A percentile compares a stretch with the other conserved stretches of the same genome.
Conservation (phyloP, 1,140 invertebrate species). For the Goniozus legneri region DNA sequence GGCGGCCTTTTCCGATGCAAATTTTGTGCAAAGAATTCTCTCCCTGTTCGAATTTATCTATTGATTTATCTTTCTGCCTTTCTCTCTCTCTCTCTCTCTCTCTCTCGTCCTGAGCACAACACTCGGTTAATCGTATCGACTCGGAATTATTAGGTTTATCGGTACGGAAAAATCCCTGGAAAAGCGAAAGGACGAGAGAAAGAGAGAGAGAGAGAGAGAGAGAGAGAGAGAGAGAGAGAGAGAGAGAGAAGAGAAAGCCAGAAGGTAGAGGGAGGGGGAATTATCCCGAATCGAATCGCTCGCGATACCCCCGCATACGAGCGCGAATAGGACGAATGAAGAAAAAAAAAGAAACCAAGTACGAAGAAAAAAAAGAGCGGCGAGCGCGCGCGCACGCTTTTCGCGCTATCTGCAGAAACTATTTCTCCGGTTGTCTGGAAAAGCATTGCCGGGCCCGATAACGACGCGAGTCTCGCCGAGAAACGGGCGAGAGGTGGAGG, state of each 20-base stretch:
- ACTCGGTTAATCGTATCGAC: neutral
- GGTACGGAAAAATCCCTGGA: too few relatives aligned
- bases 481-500: too few relatives aligned
- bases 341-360: neutral
- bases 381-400: constrained; percentile 9
- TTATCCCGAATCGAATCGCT: constrained; percentile 26
- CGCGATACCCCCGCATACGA: constrained; percentile 21
- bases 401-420: constrained; percentile 30
- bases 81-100: neutral
- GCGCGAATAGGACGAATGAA: too few relatives aligned
- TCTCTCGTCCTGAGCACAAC: neutral
- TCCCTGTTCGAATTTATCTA: too few relatives aligned
- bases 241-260: constrained; percentile 10
- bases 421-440: constrained; percentile 35
- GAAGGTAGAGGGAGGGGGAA: too few relatives aligned
- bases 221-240: neutral
- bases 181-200: neutral
- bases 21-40: too few relatives aligned
- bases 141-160: neutral
- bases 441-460: constrained; percentile 33
- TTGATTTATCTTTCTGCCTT: neutral
- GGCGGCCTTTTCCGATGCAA: too few relatives aligned
- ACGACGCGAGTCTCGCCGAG: constrained; percentile 17
- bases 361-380: neutral
- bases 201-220: constrained; percentile 1